Evolutionary conservation across 2,113 vertebrate genomes (phyloP).

Genomic region (Nansenia antarctica): DNA sequence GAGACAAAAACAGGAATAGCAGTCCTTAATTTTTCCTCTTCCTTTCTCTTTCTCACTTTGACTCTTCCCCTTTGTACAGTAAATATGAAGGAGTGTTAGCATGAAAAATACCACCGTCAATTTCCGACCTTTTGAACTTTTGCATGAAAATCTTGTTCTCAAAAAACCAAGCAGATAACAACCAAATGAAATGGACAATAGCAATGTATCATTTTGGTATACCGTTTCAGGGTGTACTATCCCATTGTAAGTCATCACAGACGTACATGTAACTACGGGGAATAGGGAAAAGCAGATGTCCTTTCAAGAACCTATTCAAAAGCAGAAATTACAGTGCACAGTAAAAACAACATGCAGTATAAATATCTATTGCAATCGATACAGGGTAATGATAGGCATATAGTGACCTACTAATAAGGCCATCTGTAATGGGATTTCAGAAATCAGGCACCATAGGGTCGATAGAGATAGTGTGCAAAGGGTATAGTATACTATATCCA

Average conservation of each 20-base stretch:
- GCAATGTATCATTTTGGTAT: constrained; percentile 38
- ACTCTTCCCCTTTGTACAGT: constrained; percentile 85
- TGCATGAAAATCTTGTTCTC: constrained; percentile 68
- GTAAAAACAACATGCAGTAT: constrained; percentile 1
- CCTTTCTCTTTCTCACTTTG: constrained; percentile 85
- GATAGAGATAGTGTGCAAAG: not conserved
- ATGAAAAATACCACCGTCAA: constrained; percentile 70
- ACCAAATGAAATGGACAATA: constrained; percentile 38
- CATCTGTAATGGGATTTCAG: not conserved
- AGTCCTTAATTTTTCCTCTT: constrained; percentile 89
- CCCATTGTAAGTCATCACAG: constrained; percentile 25
- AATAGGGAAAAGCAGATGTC: constrained; percentile 35
- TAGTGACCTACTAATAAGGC: constrained; percentile 5
- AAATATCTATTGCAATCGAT: not conserved
- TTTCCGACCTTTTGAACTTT: constrained; percentile 65
- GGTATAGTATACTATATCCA: not conserved
- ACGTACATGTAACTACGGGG: constrained; percentile 28
- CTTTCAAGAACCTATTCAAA: constrained; percentile 27
- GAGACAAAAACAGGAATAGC: constrained; percentile 90
- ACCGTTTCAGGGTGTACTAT: constrained; percentile 52
- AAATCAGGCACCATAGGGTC: not conserved
- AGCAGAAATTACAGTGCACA: constrained; percentile 28
- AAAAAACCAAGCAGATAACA: constrained; percentile 55
- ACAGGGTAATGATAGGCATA: not conserved
- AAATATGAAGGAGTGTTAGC: constrained; percentile 84